Evolutionary conservation across 2,113 vertebrate species (phyloP).

Genomic region (Archilochus colubris): DNA sequence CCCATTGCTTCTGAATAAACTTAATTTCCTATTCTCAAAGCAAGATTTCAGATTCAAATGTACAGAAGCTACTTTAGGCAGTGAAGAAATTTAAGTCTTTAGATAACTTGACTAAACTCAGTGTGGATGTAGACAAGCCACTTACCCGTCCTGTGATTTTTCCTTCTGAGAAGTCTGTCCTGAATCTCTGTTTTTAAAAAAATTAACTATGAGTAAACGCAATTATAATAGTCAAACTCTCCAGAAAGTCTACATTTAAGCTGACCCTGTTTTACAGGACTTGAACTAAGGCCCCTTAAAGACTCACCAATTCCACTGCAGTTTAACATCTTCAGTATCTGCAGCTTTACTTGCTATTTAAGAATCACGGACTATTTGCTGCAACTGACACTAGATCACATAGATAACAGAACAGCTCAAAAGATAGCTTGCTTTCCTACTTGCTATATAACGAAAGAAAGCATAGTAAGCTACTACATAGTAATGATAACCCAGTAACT

Average conservation of each 20-base stretch:
- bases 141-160: slow-evolving; percentile 98
- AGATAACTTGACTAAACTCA: background rate
- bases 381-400: background rate
- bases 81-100: background rate
- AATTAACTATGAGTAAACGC: slow-evolving; percentile 18
- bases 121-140: slow-evolving; percentile 17
- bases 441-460: background rate
- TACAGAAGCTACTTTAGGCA: background rate
- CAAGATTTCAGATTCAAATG: background rate
- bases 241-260: background rate
- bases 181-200: slow-evolving; percentile 87
- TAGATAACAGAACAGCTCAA: background rate
- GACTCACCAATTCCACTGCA: background rate
- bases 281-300: background rate
- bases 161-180: slow-evolving; percentile 98
- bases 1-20: background rate
- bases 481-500: background rate
- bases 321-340: background rate
- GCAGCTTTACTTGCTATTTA: background rate
- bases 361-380: background rate
- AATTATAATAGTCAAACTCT: background rate
- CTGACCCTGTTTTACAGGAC: background rate
- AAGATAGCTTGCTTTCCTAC: background rate
- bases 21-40: background rate
- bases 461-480: background rate